Evolutionary conservation across 2,888 invertebrate genomes (phyloP).

Genomic region (Kryphioiulus occultus): DNA sequence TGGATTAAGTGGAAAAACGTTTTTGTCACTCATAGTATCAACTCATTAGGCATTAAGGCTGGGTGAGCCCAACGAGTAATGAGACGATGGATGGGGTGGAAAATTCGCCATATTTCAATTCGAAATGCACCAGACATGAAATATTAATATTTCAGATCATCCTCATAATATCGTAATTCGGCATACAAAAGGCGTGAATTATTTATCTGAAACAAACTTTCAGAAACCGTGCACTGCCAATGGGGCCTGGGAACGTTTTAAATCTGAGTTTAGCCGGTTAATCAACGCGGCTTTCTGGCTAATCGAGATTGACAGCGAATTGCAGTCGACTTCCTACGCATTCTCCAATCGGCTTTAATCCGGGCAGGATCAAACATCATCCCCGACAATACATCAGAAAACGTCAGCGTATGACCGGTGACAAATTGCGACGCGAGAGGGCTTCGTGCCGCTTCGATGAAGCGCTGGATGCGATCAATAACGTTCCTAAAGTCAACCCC

Average conservation of each 20-base stretch:
- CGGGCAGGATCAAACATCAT: constrained; percentile 22
- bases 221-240: no score
- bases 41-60: constrained; percentile 19
- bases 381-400: constrained; percentile 2
- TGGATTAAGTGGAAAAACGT: neutral
- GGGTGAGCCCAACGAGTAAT: neutral
- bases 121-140: no score
- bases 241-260: no score
- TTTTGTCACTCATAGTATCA: constrained; percentile 25
- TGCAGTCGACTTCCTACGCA: neutral
- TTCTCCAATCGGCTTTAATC: constrained; percentile 8
- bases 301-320: constrained; percentile 15
- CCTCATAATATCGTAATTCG: no score
- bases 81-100: neutral
- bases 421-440: neutral
- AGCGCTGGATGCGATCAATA: constrained; percentile 1
- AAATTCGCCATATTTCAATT: neutral
- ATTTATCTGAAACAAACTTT: no score
- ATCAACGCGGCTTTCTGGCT: neutral
- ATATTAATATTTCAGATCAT: no score
- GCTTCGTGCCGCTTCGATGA: constrained; percentile 11
- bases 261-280: neutral
- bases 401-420: neutral
- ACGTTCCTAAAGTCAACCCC: neutral
- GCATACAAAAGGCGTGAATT: no score